These are phyloP conservation scores for Hydractinia symbiolongicarpus DNA, from an alignment of 30 jellyfish, hydroid and myxozoan genomes.

Conservation along the genomic window DNA sequence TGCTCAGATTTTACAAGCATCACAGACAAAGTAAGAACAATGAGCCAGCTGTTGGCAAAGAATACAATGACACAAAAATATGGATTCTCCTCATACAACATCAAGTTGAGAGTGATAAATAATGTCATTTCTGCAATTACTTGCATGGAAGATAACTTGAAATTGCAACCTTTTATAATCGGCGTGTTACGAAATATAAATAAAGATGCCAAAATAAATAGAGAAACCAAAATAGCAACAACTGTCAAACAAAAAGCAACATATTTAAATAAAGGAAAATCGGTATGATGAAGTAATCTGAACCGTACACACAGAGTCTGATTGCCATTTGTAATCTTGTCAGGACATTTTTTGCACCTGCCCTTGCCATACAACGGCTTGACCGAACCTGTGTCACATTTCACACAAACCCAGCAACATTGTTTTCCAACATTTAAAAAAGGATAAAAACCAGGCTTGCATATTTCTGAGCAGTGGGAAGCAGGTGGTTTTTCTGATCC, in stretches of 20 bases:
- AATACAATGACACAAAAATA: not conserved
- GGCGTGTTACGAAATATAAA: conserved; percentile 12
- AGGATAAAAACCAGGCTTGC: conserved; percentile 16
- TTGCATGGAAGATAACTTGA: not conserved
- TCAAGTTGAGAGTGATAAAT: not conserved
- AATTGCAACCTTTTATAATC: not conserved
- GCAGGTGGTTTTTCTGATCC: not conserved
- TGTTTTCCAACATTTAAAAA: not conserved
- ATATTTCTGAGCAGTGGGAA: not conserved
- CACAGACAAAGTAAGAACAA: not conserved
- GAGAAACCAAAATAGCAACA: not conserved
- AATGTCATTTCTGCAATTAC: not conserved
- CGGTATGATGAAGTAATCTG: not conserved
- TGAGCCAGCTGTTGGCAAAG: not conserved
- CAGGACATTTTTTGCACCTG: not conserved
- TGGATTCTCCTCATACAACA: not conserved
- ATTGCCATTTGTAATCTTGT: not conserved
- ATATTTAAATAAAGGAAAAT: not conserved
- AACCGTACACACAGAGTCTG: conserved; percentile 1
- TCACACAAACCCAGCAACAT: conserved; percentile 27
- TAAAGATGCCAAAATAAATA: not conserved
- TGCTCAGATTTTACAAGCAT: conserved; percentile 7
- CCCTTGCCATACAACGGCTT: conserved; percentile 2
- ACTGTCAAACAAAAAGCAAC: not conserved
- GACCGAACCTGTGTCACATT: not conserved